Conservation (phyloP, 2,797 vertebrate species). For the Toxotes lorentzi region DNA sequence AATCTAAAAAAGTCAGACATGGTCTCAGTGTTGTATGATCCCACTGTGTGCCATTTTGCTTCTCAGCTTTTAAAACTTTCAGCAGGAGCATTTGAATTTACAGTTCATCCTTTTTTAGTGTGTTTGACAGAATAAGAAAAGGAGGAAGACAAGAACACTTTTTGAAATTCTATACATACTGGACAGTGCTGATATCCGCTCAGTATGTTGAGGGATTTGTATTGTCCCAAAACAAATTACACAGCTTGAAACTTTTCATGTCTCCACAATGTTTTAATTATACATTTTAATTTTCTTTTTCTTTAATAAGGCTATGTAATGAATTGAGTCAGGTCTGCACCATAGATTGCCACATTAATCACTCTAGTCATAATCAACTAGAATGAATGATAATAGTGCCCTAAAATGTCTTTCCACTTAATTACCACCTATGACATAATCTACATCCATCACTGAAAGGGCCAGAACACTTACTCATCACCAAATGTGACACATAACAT, state of each 20-base stretch:
- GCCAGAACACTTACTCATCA: conserved; percentile 20
- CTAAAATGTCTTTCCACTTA: conserved; percentile 67
- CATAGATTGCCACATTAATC: conserved; percentile 75
- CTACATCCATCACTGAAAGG: conserved; percentile 53
- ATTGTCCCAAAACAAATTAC: conserved; percentile 52
- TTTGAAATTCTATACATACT: not conserved
- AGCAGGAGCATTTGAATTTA: not conserved
- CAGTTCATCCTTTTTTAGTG: not conserved
- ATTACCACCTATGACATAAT: conserved; percentile 64
- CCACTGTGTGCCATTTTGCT: not conserved
- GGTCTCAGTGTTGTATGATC: not conserved
- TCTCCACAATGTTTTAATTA: conserved; percentile 59
- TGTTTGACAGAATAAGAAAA: not conserved
- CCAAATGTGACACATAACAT: not conserved
- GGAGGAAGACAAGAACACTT: not conserved
- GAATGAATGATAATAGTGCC: conserved; percentile 68
- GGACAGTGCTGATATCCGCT: conserved; percentile 5
- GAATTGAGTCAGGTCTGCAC: conserved; percentile 60
- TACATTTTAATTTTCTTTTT: conserved; percentile 62
- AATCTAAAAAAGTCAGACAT: not conserved
- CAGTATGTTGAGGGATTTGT: not conserved
- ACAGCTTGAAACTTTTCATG: conserved; percentile 46
- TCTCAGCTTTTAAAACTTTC: not conserved
- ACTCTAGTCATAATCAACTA: conserved; percentile 66
- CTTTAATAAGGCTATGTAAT: conserved; percentile 60